Evolutionary conservation across 2,888 invertebrate species (phyloP), one percentile per base, ranked within the genome.

Genomic region (Apotomis turbidana): DNA sequence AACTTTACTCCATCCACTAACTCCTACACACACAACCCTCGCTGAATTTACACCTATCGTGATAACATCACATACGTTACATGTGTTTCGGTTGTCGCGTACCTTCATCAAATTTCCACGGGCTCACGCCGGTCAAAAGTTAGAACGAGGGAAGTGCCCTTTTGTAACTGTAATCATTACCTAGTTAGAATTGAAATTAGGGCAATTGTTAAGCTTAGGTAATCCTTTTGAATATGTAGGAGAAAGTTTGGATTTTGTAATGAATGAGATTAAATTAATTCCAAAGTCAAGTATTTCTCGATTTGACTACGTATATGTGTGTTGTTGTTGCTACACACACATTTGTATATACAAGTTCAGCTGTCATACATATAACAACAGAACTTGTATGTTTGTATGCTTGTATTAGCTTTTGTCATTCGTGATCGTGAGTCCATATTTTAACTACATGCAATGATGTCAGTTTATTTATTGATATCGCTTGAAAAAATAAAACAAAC

Each of bases 11-110:
- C 75, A 76, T 75, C 76, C 70, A 71, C 62, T 60, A 74, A 75
- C 61, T 73, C 73, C 66, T 62, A 74, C 38, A 68, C 38, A 44
- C 70, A 64, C 62, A 66, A 70, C 68, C 77, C 76, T 76, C 74
- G 64, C 63, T 76, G 73, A 75, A 77, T 78, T 78, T 76, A 75
- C 75, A 73, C 72, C 74, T 74, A 77, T 75, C 74, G 74, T 61
- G 77, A 76, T 76, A 75, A 74, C 73, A 69, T 66, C 71, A 68
- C 71, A 71, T 70, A 69, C 67, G 51, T 73, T 74, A 75, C 76
- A 69, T 55, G 61, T 71, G 60, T 66, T 66, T 46, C 52, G 54
- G 41, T 44, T 66, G 61, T 69, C 64, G 38, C 55, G 13, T 27
- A 69, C 49, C 69, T 61, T 69, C 61, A 55, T 69, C 69, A 57